Evolutionary conservation across 2,113 vertebrate species (phyloP).

Genomic region (Microcebus griseorufus): DNA sequence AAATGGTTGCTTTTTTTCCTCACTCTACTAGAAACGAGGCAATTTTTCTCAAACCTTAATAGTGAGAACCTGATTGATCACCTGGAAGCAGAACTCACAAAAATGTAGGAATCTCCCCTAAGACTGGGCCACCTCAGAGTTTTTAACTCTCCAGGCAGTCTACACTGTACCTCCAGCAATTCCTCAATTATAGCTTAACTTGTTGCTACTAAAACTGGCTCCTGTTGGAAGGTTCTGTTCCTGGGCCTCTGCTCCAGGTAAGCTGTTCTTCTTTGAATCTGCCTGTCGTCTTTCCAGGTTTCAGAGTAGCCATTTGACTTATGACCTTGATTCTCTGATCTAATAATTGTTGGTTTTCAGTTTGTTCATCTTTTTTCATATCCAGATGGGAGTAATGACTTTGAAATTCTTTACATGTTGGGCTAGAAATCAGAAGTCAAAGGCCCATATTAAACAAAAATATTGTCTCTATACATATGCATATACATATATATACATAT

Average conservation of each 20-base stretch:
- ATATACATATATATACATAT: not conserved
- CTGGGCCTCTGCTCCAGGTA: not conserved
- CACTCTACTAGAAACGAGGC: not conserved
- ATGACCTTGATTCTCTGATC: not conserved
- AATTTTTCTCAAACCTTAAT: not conserved
- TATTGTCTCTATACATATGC: not conserved
- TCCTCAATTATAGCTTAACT: not conserved
- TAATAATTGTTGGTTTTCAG: not conserved
- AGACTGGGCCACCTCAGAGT: not conserved
- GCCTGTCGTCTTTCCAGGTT: not conserved
- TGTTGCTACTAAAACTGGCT: not conserved
- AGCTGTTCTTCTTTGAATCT: not conserved
- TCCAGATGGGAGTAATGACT: not conserved
- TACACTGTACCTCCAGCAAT: not conserved
- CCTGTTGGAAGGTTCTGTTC: not conserved
- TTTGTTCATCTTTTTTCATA: not conserved
- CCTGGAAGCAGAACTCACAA: not conserved
- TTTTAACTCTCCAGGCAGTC: not conserved
- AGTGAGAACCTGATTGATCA: not conserved
- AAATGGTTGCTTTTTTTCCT: not conserved
- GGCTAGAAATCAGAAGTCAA: not conserved
- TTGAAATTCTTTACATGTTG: not conserved
- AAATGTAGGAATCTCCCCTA: not conserved
- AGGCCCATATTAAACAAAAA: not conserved
- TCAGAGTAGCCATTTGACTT: not conserved